Base-by-base conservation (phyloP, 2,888 invertebrate genomes). In the Pardosa pseudoannulata region DNA sequence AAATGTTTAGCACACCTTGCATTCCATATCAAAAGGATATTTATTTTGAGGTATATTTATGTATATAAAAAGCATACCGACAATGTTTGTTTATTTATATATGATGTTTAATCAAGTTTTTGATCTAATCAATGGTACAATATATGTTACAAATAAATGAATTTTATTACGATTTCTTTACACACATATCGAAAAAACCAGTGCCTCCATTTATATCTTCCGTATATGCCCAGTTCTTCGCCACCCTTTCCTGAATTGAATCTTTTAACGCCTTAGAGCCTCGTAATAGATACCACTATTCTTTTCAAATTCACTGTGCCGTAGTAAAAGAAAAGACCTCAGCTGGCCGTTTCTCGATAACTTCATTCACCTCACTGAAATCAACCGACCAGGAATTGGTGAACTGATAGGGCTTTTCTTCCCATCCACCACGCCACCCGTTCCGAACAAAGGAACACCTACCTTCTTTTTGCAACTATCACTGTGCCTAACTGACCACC, bases 321-420 rank as follows among this genome's bases (percentile, higher is more conserved):
- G 36, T 27, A 46, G 28, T 23, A 65, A n/a, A n/a, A n/a, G n/a
- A 78, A 19, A 65, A 78, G 79, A 74, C 87, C 87, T 76, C 87
- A 87, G 87, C 87, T 87, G 87, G 87, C 76, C 46, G 50, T 39
- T 65, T 70, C 64, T 23, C 62, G 87, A 87, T 87, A 87, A 87
- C 87, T 80, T 87, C 80, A 87, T 87, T 87, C 80, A 76, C 80
- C 76, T 76, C 80, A 80, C 76, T 87, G 80, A 87, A 76, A 86
- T 86, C 74, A 75, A 86, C 85, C 79, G 79, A 74, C 56, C 74
- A 74, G 50, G 83, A 85, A 85, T 85, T 78, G 78, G 68, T 50
- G n/a, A n/a, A n/a, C 78, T 73, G 78, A 83, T 83, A 83, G 78
- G 50, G 71, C 70, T 68, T 80, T 50, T 65, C 50, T 46, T 65